These are phyloP conservation scores for Darevskia nairensis DNA, from an alignment of 2,797 vertebrate genomes.

Conservation along the genomic window DNA sequence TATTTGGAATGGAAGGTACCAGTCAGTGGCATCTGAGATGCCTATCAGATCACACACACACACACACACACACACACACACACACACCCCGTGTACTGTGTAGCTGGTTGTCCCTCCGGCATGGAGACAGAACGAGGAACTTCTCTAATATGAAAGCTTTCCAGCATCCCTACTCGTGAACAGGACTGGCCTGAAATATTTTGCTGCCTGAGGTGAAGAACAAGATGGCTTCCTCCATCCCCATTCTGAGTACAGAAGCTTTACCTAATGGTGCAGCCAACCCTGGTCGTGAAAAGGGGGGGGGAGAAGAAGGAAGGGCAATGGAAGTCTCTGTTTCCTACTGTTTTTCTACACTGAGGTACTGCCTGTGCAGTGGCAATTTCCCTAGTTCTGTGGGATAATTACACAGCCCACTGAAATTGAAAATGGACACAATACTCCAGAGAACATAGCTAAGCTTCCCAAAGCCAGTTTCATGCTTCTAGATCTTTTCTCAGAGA, in stretches of 20 bases:
- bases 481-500: slow-evolving; percentile 18
- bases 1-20: too few relatives aligned
- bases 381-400: slow-evolving; percentile 4
- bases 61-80: too few relatives aligned
- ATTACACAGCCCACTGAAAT: slow-evolving; percentile 22
- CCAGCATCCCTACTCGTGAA: background rate
- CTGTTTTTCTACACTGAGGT: background rate
- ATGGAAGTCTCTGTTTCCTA: background rate
- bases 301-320: too few relatives aligned
- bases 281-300: too few relatives aligned
- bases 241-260: too few relatives aligned
- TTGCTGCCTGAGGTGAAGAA: background rate
- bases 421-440: slow-evolving; percentile 34
- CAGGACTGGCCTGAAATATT: background rate
- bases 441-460: slow-evolving; percentile 22
- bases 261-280: too few relatives aligned
- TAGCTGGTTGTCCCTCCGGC: too few relatives aligned
- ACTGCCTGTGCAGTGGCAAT: slow-evolving; percentile 1
- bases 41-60: too few relatives aligned
- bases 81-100: too few relatives aligned
- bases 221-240: background rate
- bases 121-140: too few relatives aligned
- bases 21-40: too few relatives aligned
- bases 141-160: too few relatives aligned
- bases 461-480: slow-evolving; percentile 37